phyloP scores from a whole-genome alignment of 2,113 vertebrate genomes.

The Antennarius striatus region DNA sequence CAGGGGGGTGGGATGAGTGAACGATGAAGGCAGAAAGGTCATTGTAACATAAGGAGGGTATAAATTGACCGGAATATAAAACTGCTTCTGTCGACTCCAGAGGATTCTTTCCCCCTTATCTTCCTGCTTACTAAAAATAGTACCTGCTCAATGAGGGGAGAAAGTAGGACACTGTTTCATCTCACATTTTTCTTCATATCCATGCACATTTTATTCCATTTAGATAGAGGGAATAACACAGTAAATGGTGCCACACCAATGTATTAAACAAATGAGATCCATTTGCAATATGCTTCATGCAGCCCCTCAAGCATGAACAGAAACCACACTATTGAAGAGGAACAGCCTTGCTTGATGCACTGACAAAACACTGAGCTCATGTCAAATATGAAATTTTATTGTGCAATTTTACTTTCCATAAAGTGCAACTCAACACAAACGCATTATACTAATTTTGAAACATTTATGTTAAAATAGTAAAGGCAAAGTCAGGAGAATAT shows the following conservation, averaged over 20 bases:
- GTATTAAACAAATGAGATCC: background rate
- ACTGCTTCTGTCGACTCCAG: slow-evolving; percentile 46
- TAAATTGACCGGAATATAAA: slow-evolving; percentile 62
- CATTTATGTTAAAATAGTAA: background rate
- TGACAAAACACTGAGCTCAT: background rate
- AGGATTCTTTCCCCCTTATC: slow-evolving; percentile 44
- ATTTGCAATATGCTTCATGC: background rate
- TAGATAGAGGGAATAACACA: background rate
- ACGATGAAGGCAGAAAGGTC: slow-evolving; percentile 53
- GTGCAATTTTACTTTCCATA: background rate
- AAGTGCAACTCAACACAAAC: background rate
- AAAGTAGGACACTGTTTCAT: slow-evolving; percentile 47
- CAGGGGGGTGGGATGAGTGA: slow-evolving; percentile 18
- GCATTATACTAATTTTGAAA: background rate
- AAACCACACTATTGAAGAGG: slow-evolving; percentile 4
- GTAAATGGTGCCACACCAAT: no score
- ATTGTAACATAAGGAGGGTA: slow-evolving; percentile 47
- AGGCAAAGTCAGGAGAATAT: background rate
- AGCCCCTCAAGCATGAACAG: slow-evolving; percentile 1
- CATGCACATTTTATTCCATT: background rate
- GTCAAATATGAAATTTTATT: background rate
- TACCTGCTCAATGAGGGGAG: slow-evolving; percentile 24
- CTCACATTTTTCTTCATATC: slow-evolving; percentile 7
- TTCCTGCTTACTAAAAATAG: slow-evolving; percentile 65
- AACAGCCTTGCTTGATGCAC: background rate